Evolutionary conservation across 2,888 invertebrate species (phyloP).

Genomic region (Luffia ferchaultella): DNA sequence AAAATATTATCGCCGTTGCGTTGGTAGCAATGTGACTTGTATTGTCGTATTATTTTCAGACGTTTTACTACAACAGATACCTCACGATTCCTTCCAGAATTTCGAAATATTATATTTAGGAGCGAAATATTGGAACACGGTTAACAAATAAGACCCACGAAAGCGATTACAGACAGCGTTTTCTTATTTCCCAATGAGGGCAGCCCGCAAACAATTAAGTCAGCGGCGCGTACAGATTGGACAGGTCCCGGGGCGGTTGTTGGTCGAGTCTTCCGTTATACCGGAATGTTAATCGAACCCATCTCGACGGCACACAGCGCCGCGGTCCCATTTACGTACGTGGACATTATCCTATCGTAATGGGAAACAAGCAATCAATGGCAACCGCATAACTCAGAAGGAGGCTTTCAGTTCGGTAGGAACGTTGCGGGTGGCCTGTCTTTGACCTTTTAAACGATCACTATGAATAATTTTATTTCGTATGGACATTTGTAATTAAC

Average conservation of each 20-base stretch:
- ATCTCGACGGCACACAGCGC: conserved; percentile 1
- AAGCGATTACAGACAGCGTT: neutral
- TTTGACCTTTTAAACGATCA: neutral
- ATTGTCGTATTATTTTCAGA: too few species aligned
- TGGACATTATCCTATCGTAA: conserved; percentile 17
- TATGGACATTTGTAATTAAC: too few species aligned
- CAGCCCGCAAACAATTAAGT: conserved; percentile 54
- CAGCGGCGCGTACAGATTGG: conserved; percentile 36
- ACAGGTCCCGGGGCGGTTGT: conserved; percentile 40
- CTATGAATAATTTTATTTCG: neutral
- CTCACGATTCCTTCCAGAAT: too few species aligned
- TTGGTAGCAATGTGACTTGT: too few species aligned
- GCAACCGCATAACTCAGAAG: conserved; percentile 2
- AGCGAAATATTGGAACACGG: neutral
- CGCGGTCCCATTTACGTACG: neutral
- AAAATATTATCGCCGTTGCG: too few species aligned
- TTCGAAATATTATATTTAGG: too few species aligned
- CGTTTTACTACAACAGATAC: too few species aligned
- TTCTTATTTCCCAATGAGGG: conserved; percentile 30
- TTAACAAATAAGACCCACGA: neutral
- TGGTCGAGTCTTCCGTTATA: conserved; percentile 22
- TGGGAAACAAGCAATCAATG: conserved; percentile 14
- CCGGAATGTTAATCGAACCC: neutral
- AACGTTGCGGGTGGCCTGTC: neutral
- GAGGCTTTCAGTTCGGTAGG: neutral